Base-by-base conservation (phyloP, 2,888 invertebrate species). In the Proisotoma minuta region DNA sequence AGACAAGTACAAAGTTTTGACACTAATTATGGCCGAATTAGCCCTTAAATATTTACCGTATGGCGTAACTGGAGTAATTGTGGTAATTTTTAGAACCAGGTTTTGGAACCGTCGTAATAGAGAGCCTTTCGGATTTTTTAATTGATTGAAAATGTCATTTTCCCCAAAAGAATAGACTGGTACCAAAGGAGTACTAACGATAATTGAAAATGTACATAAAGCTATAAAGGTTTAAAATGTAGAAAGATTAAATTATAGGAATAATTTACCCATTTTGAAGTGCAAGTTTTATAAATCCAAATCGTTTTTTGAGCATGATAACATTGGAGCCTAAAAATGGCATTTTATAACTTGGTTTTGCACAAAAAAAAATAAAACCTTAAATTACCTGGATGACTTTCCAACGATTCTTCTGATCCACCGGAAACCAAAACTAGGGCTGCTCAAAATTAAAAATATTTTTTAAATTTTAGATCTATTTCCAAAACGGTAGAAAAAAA, bases 161-260 rank as follows among this genome's bases (percentile, higher is more conserved):
- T 96, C 95, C 0, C 94, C 94, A 77, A 95, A 96, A 0, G 89
- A 87, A 75, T 91, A 86, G 0, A 91, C 88, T 1, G 95, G 95
- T 0, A 96, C 93, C 60, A 95, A 78, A 0, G 88, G 82, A 0
- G 88, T 82, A 3, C 94, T 92, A 28, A n/a, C n/a, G 23, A 26
- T 34, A 15, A 34, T n/a, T n/a, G n/a, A n/a, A n/a, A n/a, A n/a
- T n/a, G n/a, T n/a, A n/a, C n/a, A n/a, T n/a, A n/a, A n/a, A n/a
- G n/a, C n/a, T n/a, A n/a, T n/a, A n/a, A n/a, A n/a, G n/a, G n/a
- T n/a, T n/a, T n/a, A n/a, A n/a, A n/a, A n/a, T n/a, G n/a, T n/a
- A n/a, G n/a, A n/a, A n/a, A n/a, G n/a, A n/a, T n/a, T n/a, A n/a
- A n/a, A n/a, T n/a, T n/a, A n/a, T n/a, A n/a, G n/a, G n/a, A n/a